Conservation (phyloP, 2,113 vertebrate genomes). For the Hippopotamus amphibius region DNA sequence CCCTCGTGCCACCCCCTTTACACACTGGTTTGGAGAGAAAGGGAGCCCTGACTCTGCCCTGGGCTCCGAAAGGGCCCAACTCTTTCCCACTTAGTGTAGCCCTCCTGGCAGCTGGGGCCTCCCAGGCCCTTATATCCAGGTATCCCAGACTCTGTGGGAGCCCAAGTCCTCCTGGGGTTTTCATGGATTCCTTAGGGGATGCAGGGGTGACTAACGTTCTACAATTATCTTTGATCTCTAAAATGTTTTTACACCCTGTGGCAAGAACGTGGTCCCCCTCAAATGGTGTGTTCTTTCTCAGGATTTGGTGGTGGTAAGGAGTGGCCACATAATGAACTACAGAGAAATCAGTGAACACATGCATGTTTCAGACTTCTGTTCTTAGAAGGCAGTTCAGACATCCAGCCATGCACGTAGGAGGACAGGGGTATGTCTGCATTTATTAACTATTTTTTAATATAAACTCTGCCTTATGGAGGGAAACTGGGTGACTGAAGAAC, state of each 20-base stretch:
- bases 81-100: background rate
- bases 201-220: background rate
- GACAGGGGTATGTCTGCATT: background rate
- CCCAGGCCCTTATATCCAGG: background rate
- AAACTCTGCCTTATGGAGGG: background rate
- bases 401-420: background rate
- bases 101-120: no score
- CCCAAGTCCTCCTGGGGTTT: background rate
- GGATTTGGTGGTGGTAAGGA: background rate
- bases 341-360: background rate
- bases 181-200: background rate
- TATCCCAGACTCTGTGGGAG: background rate
- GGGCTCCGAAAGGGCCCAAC: background rate
- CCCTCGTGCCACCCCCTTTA: background rate
- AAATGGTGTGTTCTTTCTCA: background rate
- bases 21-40: background rate
- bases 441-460: background rate
- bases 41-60: background rate
- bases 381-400: background rate
- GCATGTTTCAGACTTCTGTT: background rate
- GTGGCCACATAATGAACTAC: no score
- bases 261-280: background rate
- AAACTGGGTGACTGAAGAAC: background rate
- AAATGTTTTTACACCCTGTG: slow-evolving; percentile 15
- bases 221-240: background rate